Percentiles rank a stretch among this genome's conserved stretches.
Evolutionary conservation across 2,797 vertebrate species (phyloP).

Genomic region (Liasis olivaceus): DNA sequence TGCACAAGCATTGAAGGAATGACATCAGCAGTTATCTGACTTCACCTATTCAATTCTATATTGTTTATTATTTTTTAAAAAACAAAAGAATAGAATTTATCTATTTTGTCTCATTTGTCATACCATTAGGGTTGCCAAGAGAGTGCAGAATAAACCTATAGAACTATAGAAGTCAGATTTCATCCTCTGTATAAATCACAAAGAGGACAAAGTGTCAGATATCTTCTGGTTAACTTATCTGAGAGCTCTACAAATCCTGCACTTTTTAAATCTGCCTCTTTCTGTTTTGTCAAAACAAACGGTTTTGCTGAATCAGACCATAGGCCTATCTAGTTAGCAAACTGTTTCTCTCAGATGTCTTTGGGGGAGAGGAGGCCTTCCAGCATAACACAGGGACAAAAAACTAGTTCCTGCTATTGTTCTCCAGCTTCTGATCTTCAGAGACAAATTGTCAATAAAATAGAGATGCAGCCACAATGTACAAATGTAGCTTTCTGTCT

Average conservation of each 20-base stretch:
- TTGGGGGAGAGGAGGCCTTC: not conserved
- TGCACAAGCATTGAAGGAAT: not conserved
- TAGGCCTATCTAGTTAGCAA: not conserved
- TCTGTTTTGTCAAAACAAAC: not conserved
- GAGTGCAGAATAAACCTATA: not conserved
- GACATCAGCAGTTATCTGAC: not conserved
- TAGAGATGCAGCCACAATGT: not conserved
- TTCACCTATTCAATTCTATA: not conserved
- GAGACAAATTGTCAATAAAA: not conserved
- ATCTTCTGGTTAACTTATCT: not conserved
- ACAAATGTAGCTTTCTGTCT: not conserved
- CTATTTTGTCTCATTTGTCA: not conserved
- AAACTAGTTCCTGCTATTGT: not conserved
- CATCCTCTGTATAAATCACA: not conserved
- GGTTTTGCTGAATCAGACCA: not conserved
- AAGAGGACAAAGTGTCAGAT: not conserved
- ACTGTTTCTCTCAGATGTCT: not conserved
- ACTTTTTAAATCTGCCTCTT: not conserved
- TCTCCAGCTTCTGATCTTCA: not conserved
- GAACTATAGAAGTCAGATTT: not conserved
- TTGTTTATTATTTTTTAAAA: not conserved
- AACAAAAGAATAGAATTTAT: not conserved
- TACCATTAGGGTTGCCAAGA: not conserved
- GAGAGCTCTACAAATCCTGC: not conserved
- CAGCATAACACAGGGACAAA: not conserved